Percentiles rank a stretch among this genome's conserved stretches.
Evolutionary conservation across 2,113 vertebrate genomes (phyloP).

Genomic region (Anhinga rufa): DNA sequence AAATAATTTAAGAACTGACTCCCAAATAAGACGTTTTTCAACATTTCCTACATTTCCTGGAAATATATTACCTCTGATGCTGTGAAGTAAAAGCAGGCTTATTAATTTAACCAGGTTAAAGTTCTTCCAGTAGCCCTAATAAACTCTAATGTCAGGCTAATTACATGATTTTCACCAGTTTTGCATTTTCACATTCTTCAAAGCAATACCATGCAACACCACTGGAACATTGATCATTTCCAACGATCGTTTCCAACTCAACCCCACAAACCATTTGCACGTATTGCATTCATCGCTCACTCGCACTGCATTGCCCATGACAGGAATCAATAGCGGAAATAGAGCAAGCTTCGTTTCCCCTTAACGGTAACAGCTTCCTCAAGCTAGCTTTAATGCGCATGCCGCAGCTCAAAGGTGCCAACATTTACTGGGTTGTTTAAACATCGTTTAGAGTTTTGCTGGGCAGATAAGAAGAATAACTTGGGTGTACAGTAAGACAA

Average conservation of each 20-base stretch:
- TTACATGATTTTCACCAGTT: neutral
- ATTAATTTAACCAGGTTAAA: neutral
- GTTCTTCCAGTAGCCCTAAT: neutral
- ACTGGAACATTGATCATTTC: neutral
- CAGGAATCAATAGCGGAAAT: neutral
- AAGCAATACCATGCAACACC: neutral
- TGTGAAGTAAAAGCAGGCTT: neutral
- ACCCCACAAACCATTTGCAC: neutral
- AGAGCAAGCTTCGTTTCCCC: neutral
- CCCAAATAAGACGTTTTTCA: slow-evolving; percentile 13
- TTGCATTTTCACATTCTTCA: neutral
- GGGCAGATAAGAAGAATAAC: slow-evolving; percentile 56
- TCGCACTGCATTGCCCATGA: neutral
- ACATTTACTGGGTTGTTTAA: neutral
- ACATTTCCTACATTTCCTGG: slow-evolving; percentile 31
- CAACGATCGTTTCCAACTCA: neutral
- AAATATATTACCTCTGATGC: neutral
- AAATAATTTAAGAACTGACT: slow-evolving; percentile 23
- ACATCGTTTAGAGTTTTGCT: neutral
- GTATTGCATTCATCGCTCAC: neutral
- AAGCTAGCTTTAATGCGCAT: neutral
- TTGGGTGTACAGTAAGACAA: slow-evolving; percentile 36
- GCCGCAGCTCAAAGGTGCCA: slow-evolving; percentile 1
- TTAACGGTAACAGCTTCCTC: neutral
- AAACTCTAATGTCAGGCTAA: neutral